phyloP scores from a whole-genome alignment of 2,797 vertebrate genomes.

The Falco berigora region DNA sequence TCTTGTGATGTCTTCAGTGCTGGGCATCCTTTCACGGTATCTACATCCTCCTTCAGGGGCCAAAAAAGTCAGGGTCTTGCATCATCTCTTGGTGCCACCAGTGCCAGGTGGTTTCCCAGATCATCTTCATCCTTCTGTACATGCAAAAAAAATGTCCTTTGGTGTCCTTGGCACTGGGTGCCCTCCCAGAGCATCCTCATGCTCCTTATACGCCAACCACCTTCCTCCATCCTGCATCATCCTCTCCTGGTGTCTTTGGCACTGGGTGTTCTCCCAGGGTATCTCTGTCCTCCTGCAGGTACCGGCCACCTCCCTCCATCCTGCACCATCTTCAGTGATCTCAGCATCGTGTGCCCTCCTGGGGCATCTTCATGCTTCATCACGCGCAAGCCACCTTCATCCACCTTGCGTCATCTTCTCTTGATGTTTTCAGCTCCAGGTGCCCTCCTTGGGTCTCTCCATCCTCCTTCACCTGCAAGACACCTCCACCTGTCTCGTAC shows the following conservation, averaged over 20 bases:
- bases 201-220: not conserved
- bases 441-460: not conserved
- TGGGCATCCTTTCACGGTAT: not conserved
- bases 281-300: not conserved
- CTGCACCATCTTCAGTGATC: not conserved
- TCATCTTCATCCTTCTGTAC: not conserved
- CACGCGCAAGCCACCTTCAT: not conserved
- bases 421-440: not conserved
- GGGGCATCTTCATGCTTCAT: not conserved
- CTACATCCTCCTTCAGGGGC: not conserved
- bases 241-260: not conserved
- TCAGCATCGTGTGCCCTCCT: not conserved
- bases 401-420: not conserved
- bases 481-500: not conserved
- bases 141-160: not conserved
- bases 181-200: not conserved
- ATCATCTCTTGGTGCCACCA: rapidly evolving
- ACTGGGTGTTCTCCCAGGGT: not conserved
- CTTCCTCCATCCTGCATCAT: not conserved
- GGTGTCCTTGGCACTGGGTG: not conserved
- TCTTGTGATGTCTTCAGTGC: not conserved
- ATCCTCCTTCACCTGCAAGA: not conserved
- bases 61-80: not conserved
- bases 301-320: not conserved
- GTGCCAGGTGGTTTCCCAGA: not conserved